Conservation (phyloP, 2,888 invertebrate genomes). For the Iselma pallidipennis region DNA sequence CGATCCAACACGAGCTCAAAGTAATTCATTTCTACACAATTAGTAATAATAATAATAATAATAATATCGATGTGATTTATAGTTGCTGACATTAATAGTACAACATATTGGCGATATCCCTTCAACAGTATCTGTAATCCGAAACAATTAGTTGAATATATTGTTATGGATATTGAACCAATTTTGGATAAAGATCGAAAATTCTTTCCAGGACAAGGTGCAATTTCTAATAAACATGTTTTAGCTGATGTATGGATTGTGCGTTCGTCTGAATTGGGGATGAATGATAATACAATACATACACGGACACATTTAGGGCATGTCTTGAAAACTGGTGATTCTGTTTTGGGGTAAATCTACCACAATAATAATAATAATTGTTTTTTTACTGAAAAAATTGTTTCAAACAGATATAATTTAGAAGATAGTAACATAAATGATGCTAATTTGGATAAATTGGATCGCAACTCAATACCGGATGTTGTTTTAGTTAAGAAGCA, state of each 20-base stretch:
- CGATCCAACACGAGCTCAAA: conserved; percentile 85
- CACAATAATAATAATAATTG: too few relatives aligned
- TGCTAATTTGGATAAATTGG: conserved; percentile 81
- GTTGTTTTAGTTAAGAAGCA: conserved; percentile 94
- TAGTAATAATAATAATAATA: conserved; percentile 2
- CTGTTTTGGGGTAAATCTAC: conserved; percentile 87
- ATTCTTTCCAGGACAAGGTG: conserved; percentile 85
- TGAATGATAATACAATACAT: conserved; percentile 79
- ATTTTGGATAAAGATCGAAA: conserved; percentile 75
- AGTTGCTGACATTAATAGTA: conserved; percentile 84
- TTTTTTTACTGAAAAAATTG: too few relatives aligned
- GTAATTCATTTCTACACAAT: conserved; percentile 54
- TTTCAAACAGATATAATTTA: conserved; percentile 76
- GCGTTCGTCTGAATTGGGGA: conserved; percentile 82
- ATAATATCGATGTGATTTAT: conserved; percentile 31
- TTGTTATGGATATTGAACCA: conserved; percentile 92
- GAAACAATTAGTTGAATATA: conserved; percentile 87
- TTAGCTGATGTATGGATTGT: conserved; percentile 95
- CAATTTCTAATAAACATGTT: conserved; percentile 83
- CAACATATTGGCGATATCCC: conserved; percentile 82
- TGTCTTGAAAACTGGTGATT: conserved; percentile 89
- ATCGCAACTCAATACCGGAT: conserved; percentile 74
- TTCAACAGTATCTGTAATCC: conserved; percentile 89
- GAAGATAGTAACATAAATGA: conserved; percentile 92
- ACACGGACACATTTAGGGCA: conserved; percentile 94